Conservation (phyloP, 2,113 vertebrate genomes). For the Arothron firmamentum region DNA sequence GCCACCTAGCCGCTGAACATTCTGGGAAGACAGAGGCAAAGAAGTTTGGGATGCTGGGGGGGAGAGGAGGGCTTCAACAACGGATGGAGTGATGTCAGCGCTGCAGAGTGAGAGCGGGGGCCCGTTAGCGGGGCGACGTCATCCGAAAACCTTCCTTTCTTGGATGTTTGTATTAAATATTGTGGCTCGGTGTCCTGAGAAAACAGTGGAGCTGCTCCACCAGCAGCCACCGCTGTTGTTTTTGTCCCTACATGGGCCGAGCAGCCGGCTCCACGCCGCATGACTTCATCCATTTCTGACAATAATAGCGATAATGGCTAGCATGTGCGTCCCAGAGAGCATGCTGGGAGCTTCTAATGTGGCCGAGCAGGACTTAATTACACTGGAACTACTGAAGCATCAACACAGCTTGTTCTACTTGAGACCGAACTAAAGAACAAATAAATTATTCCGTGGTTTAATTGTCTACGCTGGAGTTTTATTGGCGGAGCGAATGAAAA, state of each 20-base stretch:
- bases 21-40: conserved; percentile 74
- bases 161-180: conserved; percentile 8
- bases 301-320: conserved; percentile 47
- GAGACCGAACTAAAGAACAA: conserved; percentile 2
- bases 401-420: conserved; percentile 24
- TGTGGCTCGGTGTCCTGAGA: conserved; percentile 29
- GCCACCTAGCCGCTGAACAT: conserved; percentile 84
- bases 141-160: background rate
- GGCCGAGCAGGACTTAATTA: conserved; percentile 29
- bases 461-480: conserved; percentile 8
- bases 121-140: too few species aligned
- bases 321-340: conserved; percentile 43
- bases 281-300: conserved; percentile 54
- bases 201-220: conserved; percentile 22
- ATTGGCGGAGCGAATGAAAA: background rate
- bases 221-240: background rate
- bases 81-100: background rate
- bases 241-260: conserved; percentile 38
- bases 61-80: background rate
- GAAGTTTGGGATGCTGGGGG: conserved; percentile 2
- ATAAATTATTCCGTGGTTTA: background rate
- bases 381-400: conserved; percentile 15
- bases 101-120: too few species aligned
- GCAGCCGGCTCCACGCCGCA: conserved; percentile 27
- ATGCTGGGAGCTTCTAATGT: conserved; percentile 28